A percentile compares a stretch with the other conserved stretches of the same genome.
Evolutionary conservation across 2,888 invertebrate genomes (phyloP).

Genomic region (Dicranocentrus wangi): DNA sequence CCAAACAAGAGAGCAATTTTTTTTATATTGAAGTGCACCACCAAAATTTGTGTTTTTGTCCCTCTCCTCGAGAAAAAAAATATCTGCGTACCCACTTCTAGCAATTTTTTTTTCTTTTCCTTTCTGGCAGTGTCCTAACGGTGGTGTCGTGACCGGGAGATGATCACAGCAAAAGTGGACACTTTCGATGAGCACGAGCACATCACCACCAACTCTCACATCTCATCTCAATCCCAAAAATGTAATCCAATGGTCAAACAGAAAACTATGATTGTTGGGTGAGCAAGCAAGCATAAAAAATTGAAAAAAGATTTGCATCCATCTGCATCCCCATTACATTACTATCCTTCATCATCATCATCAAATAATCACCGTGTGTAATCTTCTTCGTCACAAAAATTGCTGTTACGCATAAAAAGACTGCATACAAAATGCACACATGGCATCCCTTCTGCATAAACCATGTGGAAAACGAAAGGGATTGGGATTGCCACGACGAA

Average conservation of each 20-base stretch:
- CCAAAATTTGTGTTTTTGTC: not conserved
- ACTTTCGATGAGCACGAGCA: conserved; percentile 19
- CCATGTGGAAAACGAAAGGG: conserved; percentile 14
- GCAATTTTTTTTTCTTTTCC: not conserved
- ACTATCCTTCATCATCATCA: conserved; percentile 6
- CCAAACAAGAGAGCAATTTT: not conserved
- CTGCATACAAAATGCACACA: no score
- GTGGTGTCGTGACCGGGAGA: conserved; percentile 44
- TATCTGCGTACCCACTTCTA: not conserved
- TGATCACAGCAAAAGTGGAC: conserved; percentile 33
- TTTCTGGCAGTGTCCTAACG: not conserved
- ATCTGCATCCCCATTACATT: not conserved
- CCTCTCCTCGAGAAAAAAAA: not conserved
- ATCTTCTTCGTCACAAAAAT: conserved; percentile 9
- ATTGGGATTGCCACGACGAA: not conserved
- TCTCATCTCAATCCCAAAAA: no score
- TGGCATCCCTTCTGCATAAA: not conserved
- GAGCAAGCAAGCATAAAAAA: conserved; percentile 18
- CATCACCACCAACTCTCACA: not conserved
- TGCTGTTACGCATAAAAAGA: no score
- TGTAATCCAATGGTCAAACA: not conserved
- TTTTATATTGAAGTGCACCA: not conserved
- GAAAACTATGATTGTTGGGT: not conserved
- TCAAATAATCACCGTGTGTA: conserved; percentile 6
- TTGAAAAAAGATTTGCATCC: conserved; percentile 29